A percentile compares a stretch with the other conserved stretches of the same genome.
Evolutionary conservation across 1,140 invertebrate species (phyloP).

Genomic region (Gonioctena quinquepunctata): DNA sequence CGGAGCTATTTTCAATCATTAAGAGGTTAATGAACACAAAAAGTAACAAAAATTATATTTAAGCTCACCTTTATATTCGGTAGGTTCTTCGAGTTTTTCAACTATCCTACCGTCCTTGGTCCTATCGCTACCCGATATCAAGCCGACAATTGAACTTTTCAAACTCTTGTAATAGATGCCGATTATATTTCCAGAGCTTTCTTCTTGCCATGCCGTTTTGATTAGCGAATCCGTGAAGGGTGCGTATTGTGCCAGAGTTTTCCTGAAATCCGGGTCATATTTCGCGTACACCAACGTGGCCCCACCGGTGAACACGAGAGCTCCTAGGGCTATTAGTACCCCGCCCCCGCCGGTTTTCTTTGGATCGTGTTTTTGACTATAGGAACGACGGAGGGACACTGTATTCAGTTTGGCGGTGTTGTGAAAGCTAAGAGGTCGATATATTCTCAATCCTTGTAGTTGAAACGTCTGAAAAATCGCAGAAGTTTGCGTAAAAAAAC

Average conservation of each 20-base stretch:
- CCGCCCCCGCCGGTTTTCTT: slow-evolving; percentile 1
- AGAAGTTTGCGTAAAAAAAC: not conserved
- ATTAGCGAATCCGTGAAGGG: slow-evolving; percentile 70
- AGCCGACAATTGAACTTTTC: slow-evolving; percentile 28
- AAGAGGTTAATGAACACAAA: not conserved
- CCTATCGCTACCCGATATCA: slow-evolving; percentile 15
- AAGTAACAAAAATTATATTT: too few relatives aligned
- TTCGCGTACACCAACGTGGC: slow-evolving; percentile 69
- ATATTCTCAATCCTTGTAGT: not conserved
- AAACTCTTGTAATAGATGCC: slow-evolving; percentile 27
- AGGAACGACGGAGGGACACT: not conserved
- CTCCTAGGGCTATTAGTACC: slow-evolving; percentile 39
- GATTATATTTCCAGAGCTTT: slow-evolving; percentile 59
- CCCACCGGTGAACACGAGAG: slow-evolving; percentile 59
- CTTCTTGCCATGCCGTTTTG: slow-evolving; percentile 69
- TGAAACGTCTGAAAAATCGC: slow-evolving; percentile 1
- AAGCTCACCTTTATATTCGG: slow-evolving; percentile 46
- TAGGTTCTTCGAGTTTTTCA: slow-evolving; percentile 24
- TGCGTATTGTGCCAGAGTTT: slow-evolving; percentile 66
- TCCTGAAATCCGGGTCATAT: slow-evolving; percentile 69
- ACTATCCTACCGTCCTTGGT: slow-evolving; percentile 21
- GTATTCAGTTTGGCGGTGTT: not conserved
- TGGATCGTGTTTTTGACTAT: not conserved
- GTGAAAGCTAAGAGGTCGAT: not conserved
- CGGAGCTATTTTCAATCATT: slow-evolving; percentile 40